Percentiles rank a stretch among this genome's conserved stretches.
Evolutionary conservation across 1,140 invertebrate species (phyloP).

Genomic region (Drosophila bifasciata): DNA sequence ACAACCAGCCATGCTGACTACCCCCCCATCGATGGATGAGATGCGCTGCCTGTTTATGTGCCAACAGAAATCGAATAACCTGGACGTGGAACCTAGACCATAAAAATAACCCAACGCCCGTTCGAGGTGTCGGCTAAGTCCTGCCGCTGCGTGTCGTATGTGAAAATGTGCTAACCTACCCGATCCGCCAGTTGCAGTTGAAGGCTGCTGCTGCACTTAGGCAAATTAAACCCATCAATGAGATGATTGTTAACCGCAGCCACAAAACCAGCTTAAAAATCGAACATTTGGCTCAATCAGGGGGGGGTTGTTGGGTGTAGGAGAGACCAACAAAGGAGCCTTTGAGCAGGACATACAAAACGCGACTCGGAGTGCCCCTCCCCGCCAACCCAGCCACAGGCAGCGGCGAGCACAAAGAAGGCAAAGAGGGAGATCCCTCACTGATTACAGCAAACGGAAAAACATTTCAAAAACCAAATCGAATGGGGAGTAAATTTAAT

Average conservation of each 20-base stretch:
- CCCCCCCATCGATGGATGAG: conserved; percentile 46
- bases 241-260: conserved; percentile 46
- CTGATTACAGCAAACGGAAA: background rate
- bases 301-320: too few species aligned
- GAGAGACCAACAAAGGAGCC: conserved; percentile 16
- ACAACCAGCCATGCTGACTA: too few species aligned
- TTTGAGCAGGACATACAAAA: conserved; percentile 5
- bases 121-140: conserved; percentile 47
- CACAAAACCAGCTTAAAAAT: conserved; percentile 33
- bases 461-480: background rate
- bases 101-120: conserved; percentile 48
- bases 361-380: background rate
- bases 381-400: background rate
- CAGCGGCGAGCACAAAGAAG: conserved; percentile 7
- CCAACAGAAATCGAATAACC: conserved; percentile 61
- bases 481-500: background rate
- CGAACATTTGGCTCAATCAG: conserved; percentile 44
- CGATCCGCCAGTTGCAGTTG: conserved; percentile 33
- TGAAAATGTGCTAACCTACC: conserved; percentile 58
- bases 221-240: conserved; percentile 71
- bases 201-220: conserved; percentile 68
- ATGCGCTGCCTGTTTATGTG: conserved; percentile 60
- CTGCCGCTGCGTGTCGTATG: conserved; percentile 13
- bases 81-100: conserved; percentile 58
- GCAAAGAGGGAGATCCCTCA: conserved; percentile 1